phyloP scores from a whole-genome alignment of 2,113 vertebrate species.

The Cygnus atratus region DNA sequence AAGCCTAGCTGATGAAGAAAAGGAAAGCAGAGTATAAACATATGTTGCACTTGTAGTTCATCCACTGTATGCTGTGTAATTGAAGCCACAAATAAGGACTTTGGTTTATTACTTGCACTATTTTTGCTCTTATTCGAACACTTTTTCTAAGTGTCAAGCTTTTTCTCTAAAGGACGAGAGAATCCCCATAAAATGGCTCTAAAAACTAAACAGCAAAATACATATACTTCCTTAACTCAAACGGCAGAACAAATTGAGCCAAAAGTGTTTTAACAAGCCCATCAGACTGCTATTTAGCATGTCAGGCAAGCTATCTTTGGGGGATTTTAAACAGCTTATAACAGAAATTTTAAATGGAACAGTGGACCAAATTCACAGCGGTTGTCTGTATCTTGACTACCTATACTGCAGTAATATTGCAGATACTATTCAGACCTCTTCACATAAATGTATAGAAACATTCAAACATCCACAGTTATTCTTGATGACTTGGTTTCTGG shows the following conservation, averaged over 20 bases:
- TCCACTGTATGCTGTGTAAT: background rate
- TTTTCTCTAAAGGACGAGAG: background rate
- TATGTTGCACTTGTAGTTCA: background rate
- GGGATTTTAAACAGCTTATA: background rate
- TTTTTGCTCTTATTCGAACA: background rate
- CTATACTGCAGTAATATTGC: background rate
- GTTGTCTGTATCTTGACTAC: background rate
- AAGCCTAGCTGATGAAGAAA: background rate
- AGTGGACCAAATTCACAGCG: background rate
- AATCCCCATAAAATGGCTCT: background rate
- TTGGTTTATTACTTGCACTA: background rate
- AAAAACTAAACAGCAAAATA: background rate
- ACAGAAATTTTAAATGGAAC: background rate
- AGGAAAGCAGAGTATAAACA: background rate
- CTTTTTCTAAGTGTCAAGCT: background rate
- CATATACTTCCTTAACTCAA: background rate
- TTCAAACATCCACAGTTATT: background rate
- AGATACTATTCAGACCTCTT: background rate
- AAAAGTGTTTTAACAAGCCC: background rate
- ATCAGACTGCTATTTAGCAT: background rate
- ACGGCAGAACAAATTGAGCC: background rate
- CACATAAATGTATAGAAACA: background rate
- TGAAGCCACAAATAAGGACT: background rate
- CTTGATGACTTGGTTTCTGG: background rate
- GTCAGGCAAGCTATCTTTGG: background rate